Evolutionary conservation across 2,797 vertebrate genomes (phyloP), one percentile per base, ranked within the genome.

Genomic region (Thamnophis elegans): DNA sequence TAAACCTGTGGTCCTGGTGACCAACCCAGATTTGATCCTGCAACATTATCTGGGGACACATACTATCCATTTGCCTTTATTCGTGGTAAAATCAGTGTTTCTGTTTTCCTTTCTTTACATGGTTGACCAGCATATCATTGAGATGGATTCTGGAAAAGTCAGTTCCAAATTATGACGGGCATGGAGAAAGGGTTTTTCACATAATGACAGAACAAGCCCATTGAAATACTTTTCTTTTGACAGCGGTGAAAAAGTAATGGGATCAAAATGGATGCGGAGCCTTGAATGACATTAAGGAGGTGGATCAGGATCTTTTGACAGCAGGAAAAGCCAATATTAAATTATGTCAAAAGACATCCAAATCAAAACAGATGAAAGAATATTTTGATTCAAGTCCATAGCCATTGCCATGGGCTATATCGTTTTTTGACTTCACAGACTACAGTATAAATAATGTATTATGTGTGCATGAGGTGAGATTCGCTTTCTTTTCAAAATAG

Each of bases 251-350:
- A 88, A 56, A 32, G 78, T 54, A 73, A 94, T 82, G 89, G 20
- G 73, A 93, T 93, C 90, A 91, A 91, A 93, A 85, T 51, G 32
- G 36, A 65, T 11, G 18, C 10, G 25, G 4, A 60, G 59, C 59
- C 25, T 20, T 53, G 36, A 88, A 54, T 92, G 91, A 65, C 90
- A 65, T 47, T 90, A 82, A 93, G 86, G 93, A 89, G 58, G 73
- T 4, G 92, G 59, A 91, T 91, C 90, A 32, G 58, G 92, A 89
- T 91, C 90, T 90, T 89, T 0, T 88, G 32, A 94, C 89, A 90
- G 32, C 47, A 51, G 36, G 32, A 55, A 91, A 93, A 89, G 78
- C n/a, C 78, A 58, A 89, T 32, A 88, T 92, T 65, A 89, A 94
- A 93, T 91, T 60, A 89, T 89, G 86, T 78, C 85, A 58, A 92